Evolutionary conservation across 2,113 vertebrate species (phyloP).

Genomic region (Loxodonta africana): DNA sequence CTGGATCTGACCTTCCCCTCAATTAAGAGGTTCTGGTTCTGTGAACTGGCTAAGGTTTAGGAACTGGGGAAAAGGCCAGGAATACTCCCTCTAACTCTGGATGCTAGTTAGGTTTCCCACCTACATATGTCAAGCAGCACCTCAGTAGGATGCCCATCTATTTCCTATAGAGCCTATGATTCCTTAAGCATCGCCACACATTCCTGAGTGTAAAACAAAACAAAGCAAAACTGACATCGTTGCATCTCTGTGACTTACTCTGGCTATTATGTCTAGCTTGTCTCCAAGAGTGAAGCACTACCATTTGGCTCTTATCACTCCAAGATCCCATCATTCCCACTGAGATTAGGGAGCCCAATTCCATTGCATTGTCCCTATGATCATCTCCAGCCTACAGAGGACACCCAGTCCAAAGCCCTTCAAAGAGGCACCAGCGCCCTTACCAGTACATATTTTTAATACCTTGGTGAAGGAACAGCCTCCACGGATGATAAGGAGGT

Average conservation of each 20-base stretch:
- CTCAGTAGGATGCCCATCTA: background rate
- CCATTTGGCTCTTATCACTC: background rate
- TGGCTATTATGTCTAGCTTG: background rate
- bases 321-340: background rate
- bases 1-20: background rate
- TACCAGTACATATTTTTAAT: background rate
- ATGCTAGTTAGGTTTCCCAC: background rate
- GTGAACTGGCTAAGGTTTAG: background rate
- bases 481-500: background rate
- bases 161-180: background rate
- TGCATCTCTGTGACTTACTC: background rate
- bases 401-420: background rate
- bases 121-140: background rate
- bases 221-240: background rate
- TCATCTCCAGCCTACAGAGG: background rate
- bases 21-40: background rate
- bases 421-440: rapidly evolving
- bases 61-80: background rate
- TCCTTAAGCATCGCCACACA: background rate
- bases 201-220: background rate
- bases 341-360: background rate
- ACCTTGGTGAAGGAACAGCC: background rate
- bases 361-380: background rate
- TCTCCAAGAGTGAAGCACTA: background rate
- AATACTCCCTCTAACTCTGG: background rate